Evolutionary conservation across 2,113 vertebrate genomes (phyloP).

Genomic region (Centropus unirufus): DNA sequence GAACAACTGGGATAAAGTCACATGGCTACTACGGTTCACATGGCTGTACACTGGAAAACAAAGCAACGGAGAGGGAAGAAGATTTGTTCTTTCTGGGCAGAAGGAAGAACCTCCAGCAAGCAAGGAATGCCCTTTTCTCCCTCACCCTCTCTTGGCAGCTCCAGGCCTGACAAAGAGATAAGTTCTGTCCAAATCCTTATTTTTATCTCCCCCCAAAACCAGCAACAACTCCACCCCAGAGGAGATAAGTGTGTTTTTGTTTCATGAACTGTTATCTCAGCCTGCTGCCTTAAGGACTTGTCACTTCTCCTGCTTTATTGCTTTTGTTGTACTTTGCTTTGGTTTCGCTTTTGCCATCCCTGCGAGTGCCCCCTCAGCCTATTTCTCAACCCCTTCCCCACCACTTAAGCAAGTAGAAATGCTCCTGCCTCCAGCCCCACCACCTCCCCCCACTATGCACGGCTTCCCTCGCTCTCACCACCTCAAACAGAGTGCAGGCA

Average conservation of each 20-base stretch:
- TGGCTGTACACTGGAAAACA: neutral
- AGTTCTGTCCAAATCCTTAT: neutral
- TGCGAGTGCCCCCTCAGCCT: neutral
- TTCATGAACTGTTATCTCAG: conserved; percentile 21
- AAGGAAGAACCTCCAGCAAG: neutral
- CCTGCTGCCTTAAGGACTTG: neutral
- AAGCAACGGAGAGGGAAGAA: neutral
- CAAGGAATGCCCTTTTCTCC: neutral
- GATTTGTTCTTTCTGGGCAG: neutral
- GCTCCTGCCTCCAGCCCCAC: neutral
- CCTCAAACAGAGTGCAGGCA: neutral
- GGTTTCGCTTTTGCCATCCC: neutral
- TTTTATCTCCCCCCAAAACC: neutral
- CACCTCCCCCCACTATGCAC: accelerated
- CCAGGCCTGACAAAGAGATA: neutral
- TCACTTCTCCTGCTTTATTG: neutral
- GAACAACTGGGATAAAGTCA: neutral
- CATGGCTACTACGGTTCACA: neutral
- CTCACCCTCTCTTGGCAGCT: neutral
- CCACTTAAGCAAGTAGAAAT: neutral
- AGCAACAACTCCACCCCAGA: neutral
- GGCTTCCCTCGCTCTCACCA: neutral
- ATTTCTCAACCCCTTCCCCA: neutral
- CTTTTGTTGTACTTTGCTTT: neutral
- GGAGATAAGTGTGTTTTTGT: neutral